Conservation (phyloP, 2,797 vertebrate species). For the Spondyliosoma cantharus region DNA sequence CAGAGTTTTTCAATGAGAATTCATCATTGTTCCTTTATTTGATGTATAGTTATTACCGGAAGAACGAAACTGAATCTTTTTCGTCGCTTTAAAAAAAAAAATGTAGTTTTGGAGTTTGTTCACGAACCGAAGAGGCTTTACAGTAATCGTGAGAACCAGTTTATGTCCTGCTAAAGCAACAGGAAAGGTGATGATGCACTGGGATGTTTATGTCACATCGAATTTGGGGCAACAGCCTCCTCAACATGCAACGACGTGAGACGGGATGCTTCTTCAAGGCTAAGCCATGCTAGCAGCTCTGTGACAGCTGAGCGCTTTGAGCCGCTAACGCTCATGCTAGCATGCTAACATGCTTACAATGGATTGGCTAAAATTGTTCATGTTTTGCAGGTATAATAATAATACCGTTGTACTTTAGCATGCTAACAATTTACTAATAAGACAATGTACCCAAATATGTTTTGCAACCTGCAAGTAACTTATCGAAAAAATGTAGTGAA, state of each 20-base stretch:
- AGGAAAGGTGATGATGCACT: constrained; percentile 19
- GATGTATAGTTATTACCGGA: constrained; percentile 57
- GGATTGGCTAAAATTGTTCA: neutral
- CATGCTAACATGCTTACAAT: neutral
- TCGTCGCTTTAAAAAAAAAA: constrained; percentile 42
- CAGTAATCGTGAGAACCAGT: constrained; percentile 12
- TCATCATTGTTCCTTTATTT: constrained; percentile 58
- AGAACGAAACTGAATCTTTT: constrained; percentile 30
- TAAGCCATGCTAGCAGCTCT: constrained; percentile 6
- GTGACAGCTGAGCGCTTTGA: neutral
- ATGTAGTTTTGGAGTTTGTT: constrained; percentile 32
- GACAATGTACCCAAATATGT: no score
- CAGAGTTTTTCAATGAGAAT: constrained; percentile 64
- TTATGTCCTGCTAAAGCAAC: constrained; percentile 42
- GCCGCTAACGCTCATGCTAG: neutral
- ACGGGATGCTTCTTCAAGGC: neutral
- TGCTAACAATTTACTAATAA: neutral
- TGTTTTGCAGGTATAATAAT: neutral
- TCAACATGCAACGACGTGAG: constrained; percentile 2
- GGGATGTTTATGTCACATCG: constrained; percentile 6
- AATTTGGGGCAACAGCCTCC: constrained; percentile 39
- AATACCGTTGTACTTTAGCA: neutral
- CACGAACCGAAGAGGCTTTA: constrained; percentile 41
- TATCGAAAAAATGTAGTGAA: neutral
- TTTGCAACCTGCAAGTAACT: neutral